Base-by-base conservation (phyloP, 2,113 vertebrate genomes). In the Clarias gariepinus region DNA sequence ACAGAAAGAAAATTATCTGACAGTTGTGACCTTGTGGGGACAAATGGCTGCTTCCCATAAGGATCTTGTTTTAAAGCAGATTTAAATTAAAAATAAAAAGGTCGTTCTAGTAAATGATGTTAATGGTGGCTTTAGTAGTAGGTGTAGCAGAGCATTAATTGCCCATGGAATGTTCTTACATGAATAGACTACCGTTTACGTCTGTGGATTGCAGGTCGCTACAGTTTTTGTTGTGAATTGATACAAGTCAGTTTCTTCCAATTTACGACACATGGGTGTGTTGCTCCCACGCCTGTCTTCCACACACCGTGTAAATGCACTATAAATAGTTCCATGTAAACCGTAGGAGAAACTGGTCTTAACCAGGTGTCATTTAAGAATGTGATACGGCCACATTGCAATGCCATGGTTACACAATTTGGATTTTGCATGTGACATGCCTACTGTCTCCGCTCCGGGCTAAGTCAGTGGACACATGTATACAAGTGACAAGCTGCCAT, bases 331-430 rank as follows among this genome's bases (percentile, higher is more conserved):
- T 88, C 74, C 81, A 69, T 82, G 55, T 60, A 71, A 74, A 82
- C 52, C 12, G 33, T 74, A 87, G 73, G 13, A 77, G 78, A 55
- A 89, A 89, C 89, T 85, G 90, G 90, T 92, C 87, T 86, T 82
- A 81, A 88, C 81, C 86, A 89, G 85, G 86, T 90, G 66, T 88
- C 86, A 88, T 36, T 64, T 13, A 81, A 82, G 90, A 91, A 91
- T 85, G 86, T 66, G 60, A 89, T 85, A 85, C 53, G 82, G 77
- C 76, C 0, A n/a, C 89, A 86, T 81, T 81, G 52, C 81, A 63
- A 47, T 73, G n/a, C 66, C 23, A 25, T 80, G 79, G 41, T 61
- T 82, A 52, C 64, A 52, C 64, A 83, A 74, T 4, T 36, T 76
- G 71, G 28, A 77, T 81, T 7, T 78, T 58, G 66, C 58, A 13